phyloP scores from a whole-genome alignment of 2,888 invertebrate genomes.

The Hermaeophaga mercurialis region DNA sequence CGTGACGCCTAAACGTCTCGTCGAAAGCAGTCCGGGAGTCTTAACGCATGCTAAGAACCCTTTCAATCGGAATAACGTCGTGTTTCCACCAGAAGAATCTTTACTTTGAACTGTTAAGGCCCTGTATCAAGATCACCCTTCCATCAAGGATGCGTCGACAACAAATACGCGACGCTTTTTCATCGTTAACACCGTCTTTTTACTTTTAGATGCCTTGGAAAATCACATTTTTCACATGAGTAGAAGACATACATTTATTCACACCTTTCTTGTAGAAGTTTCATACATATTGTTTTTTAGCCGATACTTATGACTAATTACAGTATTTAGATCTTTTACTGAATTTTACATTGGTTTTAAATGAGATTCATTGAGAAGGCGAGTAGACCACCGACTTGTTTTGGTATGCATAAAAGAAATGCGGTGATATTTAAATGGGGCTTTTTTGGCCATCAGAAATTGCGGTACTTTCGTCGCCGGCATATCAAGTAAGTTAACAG shows the following conservation, averaged over 20 bases:
- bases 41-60: slow-evolving; percentile 36
- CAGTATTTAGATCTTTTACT: no score
- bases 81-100: slow-evolving; percentile 38
- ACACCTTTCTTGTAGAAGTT: no score
- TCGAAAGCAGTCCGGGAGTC: slow-evolving; percentile 28
- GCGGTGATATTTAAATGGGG: neutral
- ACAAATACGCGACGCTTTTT: slow-evolving; percentile 2
- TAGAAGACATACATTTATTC: no score
- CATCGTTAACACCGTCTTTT: slow-evolving; percentile 1
- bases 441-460: neutral
- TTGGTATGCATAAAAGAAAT: no score
- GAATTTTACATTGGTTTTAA: no score
- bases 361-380: no score
- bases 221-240: no score
- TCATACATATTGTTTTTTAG: no score
- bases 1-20: slow-evolving; percentile 41
- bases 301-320: no score
- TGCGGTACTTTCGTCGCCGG: slow-evolving; percentile 5
- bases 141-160: slow-evolving; percentile 14
- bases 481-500: slow-evolving; percentile 5
- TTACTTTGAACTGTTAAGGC: slow-evolving; percentile 35
- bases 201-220: no score
- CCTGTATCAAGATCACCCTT: slow-evolving; percentile 30
- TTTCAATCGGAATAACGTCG: slow-evolving; percentile 45
- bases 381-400: no score